Evolutionary conservation across 2,888 invertebrate genomes (phyloP).

Genomic region (Cataglyphis rosenhaueri): DNA sequence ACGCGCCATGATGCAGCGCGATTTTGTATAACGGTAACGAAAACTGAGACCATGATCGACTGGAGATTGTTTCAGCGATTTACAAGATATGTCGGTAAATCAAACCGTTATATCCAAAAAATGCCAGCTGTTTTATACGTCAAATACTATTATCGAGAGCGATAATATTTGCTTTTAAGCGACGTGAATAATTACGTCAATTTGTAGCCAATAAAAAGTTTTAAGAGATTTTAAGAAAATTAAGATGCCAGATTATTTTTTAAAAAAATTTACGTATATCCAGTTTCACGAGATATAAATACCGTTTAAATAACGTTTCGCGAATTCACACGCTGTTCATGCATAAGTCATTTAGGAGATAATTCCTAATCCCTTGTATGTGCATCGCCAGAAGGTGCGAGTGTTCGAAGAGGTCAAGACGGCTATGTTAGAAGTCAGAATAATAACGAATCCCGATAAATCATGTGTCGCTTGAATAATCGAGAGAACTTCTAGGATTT

Average conservation of each 20-base stretch:
- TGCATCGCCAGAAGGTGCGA: slow-evolving; percentile 19
- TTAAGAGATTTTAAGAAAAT: background rate
- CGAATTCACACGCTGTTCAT: background rate
- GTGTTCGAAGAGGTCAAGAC: slow-evolving; percentile 24
- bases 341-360: slow-evolving; percentile 5
- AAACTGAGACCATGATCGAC: slow-evolving; percentile 34
- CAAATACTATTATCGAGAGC: background rate
- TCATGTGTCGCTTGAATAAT: slow-evolving; percentile 74
- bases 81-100: slow-evolving; percentile 34
- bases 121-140: background rate
- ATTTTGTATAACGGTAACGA: slow-evolving; percentile 66
- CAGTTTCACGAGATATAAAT: background rate
- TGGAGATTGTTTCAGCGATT: slow-evolving; percentile 50
- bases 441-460: slow-evolving; percentile 67
- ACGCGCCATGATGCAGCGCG: slow-evolving; percentile 61
- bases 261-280: background rate
- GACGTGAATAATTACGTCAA: background rate
- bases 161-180: background rate
- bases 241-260: background rate
- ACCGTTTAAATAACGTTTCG: background rate
- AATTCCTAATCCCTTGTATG: slow-evolving; percentile 13
- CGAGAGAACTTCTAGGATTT: slow-evolving; percentile 50
- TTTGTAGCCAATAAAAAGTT: background rate
- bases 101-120: slow-evolving; percentile 24
- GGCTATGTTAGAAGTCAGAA: slow-evolving; percentile 4